These are phyloP conservation scores for Hirtodrosophila trivittata DNA, from an alignment of 2,888 invertebrate genomes.

Conservation along the genomic window DNA sequence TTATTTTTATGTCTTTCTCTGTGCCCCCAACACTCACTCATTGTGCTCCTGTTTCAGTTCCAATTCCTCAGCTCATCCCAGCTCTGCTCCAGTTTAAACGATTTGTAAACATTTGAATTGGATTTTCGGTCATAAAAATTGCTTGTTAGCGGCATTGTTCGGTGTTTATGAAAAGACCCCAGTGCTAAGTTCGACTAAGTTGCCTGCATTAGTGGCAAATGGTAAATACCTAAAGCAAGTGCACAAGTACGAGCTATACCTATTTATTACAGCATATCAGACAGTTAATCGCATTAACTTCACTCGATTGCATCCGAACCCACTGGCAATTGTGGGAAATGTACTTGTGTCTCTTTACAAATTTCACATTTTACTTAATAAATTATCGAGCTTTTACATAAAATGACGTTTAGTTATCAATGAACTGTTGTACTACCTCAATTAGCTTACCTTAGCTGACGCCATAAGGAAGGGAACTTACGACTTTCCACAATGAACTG, in stretches of 20 bases:
- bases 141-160: conserved; percentile 70
- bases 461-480: too few species aligned
- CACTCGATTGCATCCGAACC: conserved; percentile 63
- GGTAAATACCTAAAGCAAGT: conserved; percentile 32
- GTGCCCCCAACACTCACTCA: conserved; percentile 25
- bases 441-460: conserved; percentile 41
- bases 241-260: conserved; percentile 49
- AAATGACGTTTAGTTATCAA: conserved; percentile 72
- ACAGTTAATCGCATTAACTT: conserved; percentile 71
- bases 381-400: conserved; percentile 72
- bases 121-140: conserved; percentile 78
- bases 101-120: conserved; percentile 82
- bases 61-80: conserved; percentile 15
- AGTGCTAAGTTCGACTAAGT: conserved; percentile 43
- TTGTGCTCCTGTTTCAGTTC: conserved; percentile 28
- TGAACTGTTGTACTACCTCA: conserved; percentile 57
- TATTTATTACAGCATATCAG: conserved; percentile 69
- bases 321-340: conserved; percentile 22
- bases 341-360: conserved; percentile 18
- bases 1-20: conserved; percentile 80
- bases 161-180: conserved; percentile 61
- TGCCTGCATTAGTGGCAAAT: conserved; percentile 53
- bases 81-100: conserved; percentile 72
- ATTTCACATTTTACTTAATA: conserved; percentile 54
- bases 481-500: too few species aligned